Evolutionary conservation across 2,888 invertebrate species (phyloP), one percentile per base, ranked within the genome.

Genomic region (Drosophila multiciliata): DNA sequence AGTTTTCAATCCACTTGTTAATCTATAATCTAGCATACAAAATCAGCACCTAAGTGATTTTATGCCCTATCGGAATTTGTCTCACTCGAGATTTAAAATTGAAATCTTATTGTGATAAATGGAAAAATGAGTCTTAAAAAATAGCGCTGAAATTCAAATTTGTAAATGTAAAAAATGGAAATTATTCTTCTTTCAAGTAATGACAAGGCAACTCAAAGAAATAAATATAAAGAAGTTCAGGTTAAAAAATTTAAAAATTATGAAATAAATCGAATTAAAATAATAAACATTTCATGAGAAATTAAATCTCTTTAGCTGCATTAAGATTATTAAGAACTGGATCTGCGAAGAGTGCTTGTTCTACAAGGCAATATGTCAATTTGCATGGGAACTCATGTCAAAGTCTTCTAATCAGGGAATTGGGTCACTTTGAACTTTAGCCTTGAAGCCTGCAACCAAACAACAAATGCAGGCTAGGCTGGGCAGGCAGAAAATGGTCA

Each of bases 361-460:
- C 7, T 26, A 12, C 11, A 15, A 40, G 40, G 33, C 40, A 36
- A 89, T 83, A 71, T 78, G 72, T 89, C 90, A 73, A 82, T 86
- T 89, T 83, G 69, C 81, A 73, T 90, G 90, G 81, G 81, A 86
- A 90, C 67, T 81, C 81, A 81, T 59, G 66, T 68, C 54, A 40
- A 42, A 48, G 64, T 64, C 48, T 26, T 48, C 38, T 73, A 84
- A 86, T 78, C 89, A 89, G 64, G 57, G 74, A 90, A 86, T 89
- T 86, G 89, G 90, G 86, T 89, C 90, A 90, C 74, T 86, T 69
- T 86, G 89, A 90, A 87, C 86, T 90, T 86, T 86, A 59, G 85
- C 86, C 90, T 86, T 90, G 90, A 66, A 63, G 86, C 65, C 72
- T 52, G 50, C 38, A 58, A 32, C 23, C 50, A 57, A 50, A 55